Conservation (phyloP, 2,888 invertebrate genomes). For the Calameuta idolon region DNA sequence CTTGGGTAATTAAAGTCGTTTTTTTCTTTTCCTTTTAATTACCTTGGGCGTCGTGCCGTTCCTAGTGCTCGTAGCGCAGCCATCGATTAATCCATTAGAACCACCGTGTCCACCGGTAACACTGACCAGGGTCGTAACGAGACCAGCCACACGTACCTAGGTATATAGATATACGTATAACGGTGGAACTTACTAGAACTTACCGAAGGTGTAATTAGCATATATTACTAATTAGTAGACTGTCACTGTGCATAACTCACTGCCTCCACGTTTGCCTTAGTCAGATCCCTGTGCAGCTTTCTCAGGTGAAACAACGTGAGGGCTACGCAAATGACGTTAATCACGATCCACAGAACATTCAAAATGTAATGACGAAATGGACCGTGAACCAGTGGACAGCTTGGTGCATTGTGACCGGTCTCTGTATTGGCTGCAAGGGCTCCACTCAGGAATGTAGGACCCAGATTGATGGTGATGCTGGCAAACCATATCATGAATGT, state of each 20-base stretch:
- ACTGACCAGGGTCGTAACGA: slow-evolving; percentile 86
- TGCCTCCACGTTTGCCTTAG: slow-evolving; percentile 86
- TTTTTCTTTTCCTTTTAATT: slow-evolving; percentile 1
- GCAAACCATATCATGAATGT: slow-evolving; percentile 96
- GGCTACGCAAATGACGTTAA: slow-evolving; percentile 85
- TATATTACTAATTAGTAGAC: not conserved
- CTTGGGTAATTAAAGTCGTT: not conserved
- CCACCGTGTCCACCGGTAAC: slow-evolving; percentile 76
- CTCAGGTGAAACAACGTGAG: slow-evolving; percentile 86
- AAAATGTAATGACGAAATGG: slow-evolving; percentile 91
- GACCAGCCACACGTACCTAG: slow-evolving; percentile 79
- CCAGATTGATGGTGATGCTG: slow-evolving; percentile 89
- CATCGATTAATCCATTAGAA: slow-evolving; percentile 43
- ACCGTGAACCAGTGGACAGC: slow-evolving; percentile 88
- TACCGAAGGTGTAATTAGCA: not conserved
- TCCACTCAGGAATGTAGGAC: slow-evolving; percentile 87
- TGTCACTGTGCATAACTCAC: slow-evolving; percentile 54
- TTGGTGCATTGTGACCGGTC: slow-evolving; percentile 81
- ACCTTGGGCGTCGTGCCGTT: slow-evolving; percentile 59
- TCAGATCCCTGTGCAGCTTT: slow-evolving; percentile 84
- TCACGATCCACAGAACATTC: slow-evolving; percentile 90
- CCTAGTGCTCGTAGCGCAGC: slow-evolving; percentile 36
- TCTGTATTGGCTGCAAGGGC: slow-evolving; percentile 86
- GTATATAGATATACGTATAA: not conserved
- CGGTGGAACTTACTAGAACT: not conserved